phyloP scores from a whole-genome alignment of 2,113 vertebrate genomes.

The Notothenia coriiceps region DNA sequence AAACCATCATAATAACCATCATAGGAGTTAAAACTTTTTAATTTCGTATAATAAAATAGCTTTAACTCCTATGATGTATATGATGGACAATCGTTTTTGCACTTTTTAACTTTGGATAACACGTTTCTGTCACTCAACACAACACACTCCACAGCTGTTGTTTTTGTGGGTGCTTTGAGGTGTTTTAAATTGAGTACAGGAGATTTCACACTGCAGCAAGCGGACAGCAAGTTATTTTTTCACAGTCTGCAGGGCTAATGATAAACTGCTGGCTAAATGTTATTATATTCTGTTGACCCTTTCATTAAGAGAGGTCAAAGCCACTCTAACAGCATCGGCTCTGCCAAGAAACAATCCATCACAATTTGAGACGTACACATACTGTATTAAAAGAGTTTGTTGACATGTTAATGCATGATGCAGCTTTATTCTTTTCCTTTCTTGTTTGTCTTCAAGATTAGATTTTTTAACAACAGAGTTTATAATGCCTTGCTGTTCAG shows the following conservation, averaged over 20 bases:
- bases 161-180: neutral
- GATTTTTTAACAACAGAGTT: neutral
- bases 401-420: neutral
- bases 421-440: neutral
- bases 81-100: neutral
- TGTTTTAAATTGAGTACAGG: neutral
- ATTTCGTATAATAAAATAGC: too few relatives aligned
- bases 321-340: slow-evolving; percentile 9
- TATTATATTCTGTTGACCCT: slow-evolving; percentile 46
- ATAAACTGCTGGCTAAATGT: slow-evolving; percentile 44
- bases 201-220: neutral
- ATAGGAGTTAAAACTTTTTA: too few relatives aligned
- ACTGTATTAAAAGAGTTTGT: neutral
- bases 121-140: neutral
- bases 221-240: neutral
- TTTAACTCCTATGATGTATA: neutral
- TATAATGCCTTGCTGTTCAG: neutral
- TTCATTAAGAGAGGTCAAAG: slow-evolving; percentile 50
- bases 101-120: neutral
- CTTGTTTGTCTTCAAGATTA: neutral
- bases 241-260: slow-evolving; percentile 14
- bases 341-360: slow-evolving; percentile 8
- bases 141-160: neutral
- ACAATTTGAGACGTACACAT: neutral
- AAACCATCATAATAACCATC: too few relatives aligned